Evolutionary conservation across 2,113 vertebrate genomes (phyloP).

Genomic region (Pseudorectes ferrugineus): DNA sequence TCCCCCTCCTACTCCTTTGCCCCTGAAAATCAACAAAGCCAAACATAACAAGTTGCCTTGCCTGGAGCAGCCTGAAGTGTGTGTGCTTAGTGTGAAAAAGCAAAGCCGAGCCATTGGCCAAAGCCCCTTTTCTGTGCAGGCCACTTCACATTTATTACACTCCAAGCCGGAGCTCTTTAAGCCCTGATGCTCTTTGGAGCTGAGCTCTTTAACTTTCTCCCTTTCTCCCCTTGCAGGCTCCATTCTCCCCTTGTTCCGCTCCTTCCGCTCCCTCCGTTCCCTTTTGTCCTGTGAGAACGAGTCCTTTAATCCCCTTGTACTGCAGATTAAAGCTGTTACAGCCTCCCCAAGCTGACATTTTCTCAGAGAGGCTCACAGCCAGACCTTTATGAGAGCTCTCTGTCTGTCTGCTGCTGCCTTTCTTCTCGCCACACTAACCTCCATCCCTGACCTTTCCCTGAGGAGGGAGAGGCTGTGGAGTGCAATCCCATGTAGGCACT

Average conservation of each 20-base stretch:
- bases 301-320: slow-evolving; percentile 49
- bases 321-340: slow-evolving; percentile 53
- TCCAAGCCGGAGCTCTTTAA: background rate
- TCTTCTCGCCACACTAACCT: background rate
- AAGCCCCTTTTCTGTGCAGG: background rate
- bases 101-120: background rate
- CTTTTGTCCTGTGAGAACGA: slow-evolving; percentile 48
- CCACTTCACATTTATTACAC: slow-evolving; percentile 28
- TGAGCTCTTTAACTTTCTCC: slow-evolving; percentile 44
- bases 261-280: slow-evolving; percentile 21
- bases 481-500: background rate
- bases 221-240: slow-evolving; percentile 1
- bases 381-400: slow-evolving; percentile 29
- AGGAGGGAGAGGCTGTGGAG: background rate
- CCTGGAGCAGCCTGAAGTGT: background rate
- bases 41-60: background rate
- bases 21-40: slow-evolving; percentile 44
- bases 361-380: slow-evolving; percentile 57
- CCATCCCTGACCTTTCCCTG: background rate
- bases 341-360: slow-evolving; percentile 42
- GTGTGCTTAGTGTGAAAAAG: slow-evolving; percentile 26
- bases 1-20: slow-evolving; percentile 31
- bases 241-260: background rate
- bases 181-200: slow-evolving; percentile 7
- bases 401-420: slow-evolving; percentile 39